Evolutionary conservation across 2,113 vertebrate genomes (phyloP).

Genomic region (Genyomyrus donnyi): DNA sequence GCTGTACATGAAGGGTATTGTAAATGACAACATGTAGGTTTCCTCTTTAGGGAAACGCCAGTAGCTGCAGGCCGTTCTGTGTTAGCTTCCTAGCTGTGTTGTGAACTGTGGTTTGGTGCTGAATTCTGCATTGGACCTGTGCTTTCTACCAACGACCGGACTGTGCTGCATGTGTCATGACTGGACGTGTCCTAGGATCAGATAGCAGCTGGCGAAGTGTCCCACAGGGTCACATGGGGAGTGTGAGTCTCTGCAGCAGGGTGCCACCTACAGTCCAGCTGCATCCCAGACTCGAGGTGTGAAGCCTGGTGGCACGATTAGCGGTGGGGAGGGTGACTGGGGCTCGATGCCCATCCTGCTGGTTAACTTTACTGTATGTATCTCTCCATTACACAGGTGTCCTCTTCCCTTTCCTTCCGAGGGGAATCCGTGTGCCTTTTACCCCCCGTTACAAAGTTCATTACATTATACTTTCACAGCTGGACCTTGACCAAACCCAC

Average conservation of each 20-base stretch:
- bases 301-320: background rate
- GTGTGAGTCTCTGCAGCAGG: background rate
- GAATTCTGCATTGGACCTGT: constrained; percentile 13
- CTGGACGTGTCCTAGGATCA: background rate
- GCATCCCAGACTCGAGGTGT: background rate
- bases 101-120: constrained; percentile 33
- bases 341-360: background rate
- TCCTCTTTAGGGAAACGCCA: constrained; percentile 24
- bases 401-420: constrained; percentile 34
- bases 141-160: background rate
- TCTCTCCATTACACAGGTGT: constrained; percentile 33
- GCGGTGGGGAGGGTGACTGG: background rate
- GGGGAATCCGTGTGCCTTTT: constrained; percentile 10
- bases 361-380: background rate
- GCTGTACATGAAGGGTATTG: constrained; percentile 37
- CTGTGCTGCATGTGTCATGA: background rate
- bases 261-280: background rate
- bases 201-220: background rate
- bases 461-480: constrained; percentile 17
- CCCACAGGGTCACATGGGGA: background rate
- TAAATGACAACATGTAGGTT: constrained; percentile 44
- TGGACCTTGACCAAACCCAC: too few relatives aligned
- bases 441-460: constrained; percentile 44
- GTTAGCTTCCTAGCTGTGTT: constrained; percentile 30
- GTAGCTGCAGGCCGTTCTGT: constrained; percentile 29